Evolutionary conservation across 2,888 invertebrate species (phyloP).

Genomic region (Perdita meconis): DNA sequence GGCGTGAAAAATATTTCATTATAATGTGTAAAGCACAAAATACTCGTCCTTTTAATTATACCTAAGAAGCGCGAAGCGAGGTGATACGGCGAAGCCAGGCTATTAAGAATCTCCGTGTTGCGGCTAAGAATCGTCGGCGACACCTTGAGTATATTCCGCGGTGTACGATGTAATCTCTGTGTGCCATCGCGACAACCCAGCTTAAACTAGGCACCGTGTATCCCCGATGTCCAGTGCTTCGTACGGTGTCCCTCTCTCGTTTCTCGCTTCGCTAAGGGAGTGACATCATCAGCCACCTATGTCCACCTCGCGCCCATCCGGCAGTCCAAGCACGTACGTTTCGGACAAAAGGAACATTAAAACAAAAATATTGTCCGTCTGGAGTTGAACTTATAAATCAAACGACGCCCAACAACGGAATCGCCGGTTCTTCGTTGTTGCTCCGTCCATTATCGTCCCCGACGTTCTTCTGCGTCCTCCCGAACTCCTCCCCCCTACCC

Average conservation of each 20-base stretch:
- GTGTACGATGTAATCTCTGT: constrained; percentile 80
- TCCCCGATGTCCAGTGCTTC: constrained; percentile 73
- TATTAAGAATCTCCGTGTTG: constrained; percentile 75
- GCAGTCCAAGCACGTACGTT: constrained; percentile 74
- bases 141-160: constrained; percentile 77
- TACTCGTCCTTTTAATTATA: neutral
- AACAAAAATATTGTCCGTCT: constrained; percentile 78
- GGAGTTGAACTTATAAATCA: constrained; percentile 80
- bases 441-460: constrained; percentile 56
- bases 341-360: constrained; percentile 74
- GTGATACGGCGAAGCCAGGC: constrained; percentile 33
- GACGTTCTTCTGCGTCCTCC: constrained; percentile 50
- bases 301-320: constrained; percentile 73
- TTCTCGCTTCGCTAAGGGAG: constrained; percentile 61
- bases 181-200: constrained; percentile 80
- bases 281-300: constrained; percentile 81
- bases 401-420: constrained; percentile 65
- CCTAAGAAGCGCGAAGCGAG: constrained; percentile 31
- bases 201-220: constrained; percentile 79
- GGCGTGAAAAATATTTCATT: neutral
- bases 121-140: constrained; percentile 77
- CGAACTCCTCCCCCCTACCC: neutral
- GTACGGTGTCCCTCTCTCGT: constrained; percentile 58
- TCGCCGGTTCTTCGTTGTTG: constrained; percentile 55
- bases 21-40: neutral